phyloP scores from a whole-genome alignment of 2,797 vertebrate species.

The Cossypha caffra region DNA sequence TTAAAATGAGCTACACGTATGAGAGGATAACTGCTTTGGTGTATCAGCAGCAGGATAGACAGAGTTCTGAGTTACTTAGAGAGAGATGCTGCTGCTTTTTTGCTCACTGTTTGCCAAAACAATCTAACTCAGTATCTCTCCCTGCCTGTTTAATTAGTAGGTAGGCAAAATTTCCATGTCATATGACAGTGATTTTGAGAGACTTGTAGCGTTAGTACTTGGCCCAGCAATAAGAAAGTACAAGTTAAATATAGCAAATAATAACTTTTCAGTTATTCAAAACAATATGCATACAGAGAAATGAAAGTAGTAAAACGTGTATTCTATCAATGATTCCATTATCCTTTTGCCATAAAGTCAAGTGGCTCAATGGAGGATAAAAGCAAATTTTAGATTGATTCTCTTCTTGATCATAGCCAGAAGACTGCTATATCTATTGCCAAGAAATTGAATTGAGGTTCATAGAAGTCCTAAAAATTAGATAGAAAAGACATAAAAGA shows the following conservation, averaged over 20 bases:
- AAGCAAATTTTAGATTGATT: constrained; percentile 42
- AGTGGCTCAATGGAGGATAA: constrained; percentile 13
- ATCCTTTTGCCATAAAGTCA: constrained; percentile 16
- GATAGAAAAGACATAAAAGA: constrained; percentile 1
- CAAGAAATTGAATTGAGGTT: constrained; percentile 26
- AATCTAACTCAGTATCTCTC: neutral
- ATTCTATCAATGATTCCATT: constrained; percentile 22
- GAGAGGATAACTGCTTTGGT: neutral
- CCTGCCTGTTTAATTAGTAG: neutral
- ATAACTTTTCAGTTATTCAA: constrained; percentile 48
- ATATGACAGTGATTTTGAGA: neutral
- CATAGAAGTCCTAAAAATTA: constrained; percentile 23
- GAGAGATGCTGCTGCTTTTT: neutral
- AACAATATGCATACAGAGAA: neutral
- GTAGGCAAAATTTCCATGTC: neutral
- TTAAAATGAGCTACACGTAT: neutral
- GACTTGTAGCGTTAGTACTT: neutral
- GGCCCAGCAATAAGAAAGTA: neutral
- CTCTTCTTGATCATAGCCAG: constrained; percentile 23
- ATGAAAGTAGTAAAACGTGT: neutral
- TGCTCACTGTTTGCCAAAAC: neutral
- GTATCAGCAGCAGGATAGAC: neutral
- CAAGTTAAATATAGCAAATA: constrained; percentile 13
- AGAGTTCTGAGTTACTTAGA: neutral
- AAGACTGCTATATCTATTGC: neutral